phyloP scores from a whole-genome alignment of 1,140 invertebrate genomes.

The Sitobion miscanthi region DNA sequence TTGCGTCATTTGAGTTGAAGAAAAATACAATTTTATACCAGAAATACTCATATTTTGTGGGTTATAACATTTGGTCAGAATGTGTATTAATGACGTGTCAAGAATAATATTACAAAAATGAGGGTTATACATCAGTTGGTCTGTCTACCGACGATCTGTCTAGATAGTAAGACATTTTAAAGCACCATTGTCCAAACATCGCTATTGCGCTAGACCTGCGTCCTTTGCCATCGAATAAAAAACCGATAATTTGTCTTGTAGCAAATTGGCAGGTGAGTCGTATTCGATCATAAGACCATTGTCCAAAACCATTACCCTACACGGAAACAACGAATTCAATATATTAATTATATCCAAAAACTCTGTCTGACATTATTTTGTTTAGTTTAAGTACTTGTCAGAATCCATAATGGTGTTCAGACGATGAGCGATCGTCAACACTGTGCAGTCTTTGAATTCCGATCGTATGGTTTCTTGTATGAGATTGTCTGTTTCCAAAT shows the following conservation, averaged over 20 bases:
- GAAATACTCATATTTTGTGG: too few relatives aligned
- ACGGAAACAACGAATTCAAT: constrained; percentile 59
- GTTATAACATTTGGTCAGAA: too few relatives aligned
- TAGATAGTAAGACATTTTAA: too few relatives aligned
- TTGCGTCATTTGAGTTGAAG: too few relatives aligned
- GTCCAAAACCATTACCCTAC: constrained; percentile 88
- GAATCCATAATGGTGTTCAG: constrained; percentile 95
- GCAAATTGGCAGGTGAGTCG: constrained; percentile 76
- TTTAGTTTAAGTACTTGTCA: constrained; percentile 64
- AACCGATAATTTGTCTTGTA: constrained; percentile 77
- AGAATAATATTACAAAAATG: too few relatives aligned
- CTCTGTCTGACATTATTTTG: background rate
- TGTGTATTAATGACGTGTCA: too few relatives aligned
- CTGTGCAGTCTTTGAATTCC: constrained; percentile 88
- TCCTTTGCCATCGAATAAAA: constrained; percentile 95
- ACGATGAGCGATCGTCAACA: constrained; percentile 93
- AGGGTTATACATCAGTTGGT: too few relatives aligned
- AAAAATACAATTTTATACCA: too few relatives aligned
- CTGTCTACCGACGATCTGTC: too few relatives aligned
- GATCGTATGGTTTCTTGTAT: constrained; percentile 87
- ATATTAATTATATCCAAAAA: background rate
- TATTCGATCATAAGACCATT: constrained; percentile 83
- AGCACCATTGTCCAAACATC: background rate
- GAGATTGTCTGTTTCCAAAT: constrained; percentile 90
- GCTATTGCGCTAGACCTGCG: constrained; percentile 72